Conservation (phyloP, 2,888 invertebrate genomes). For the Drosophila fungiperda region DNA sequence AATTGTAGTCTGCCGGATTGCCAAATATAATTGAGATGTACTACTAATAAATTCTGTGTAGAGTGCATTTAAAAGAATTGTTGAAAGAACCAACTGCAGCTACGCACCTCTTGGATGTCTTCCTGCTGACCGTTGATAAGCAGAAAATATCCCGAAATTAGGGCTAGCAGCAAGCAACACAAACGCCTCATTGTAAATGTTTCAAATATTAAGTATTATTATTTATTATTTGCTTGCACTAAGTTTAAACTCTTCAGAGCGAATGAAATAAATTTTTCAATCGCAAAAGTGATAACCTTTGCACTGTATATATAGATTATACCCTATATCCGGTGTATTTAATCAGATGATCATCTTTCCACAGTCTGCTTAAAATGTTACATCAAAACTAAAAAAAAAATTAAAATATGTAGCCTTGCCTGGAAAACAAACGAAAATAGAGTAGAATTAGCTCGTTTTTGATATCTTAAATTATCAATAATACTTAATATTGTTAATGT, state of each 20-base stretch:
- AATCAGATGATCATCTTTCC: too few relatives aligned
- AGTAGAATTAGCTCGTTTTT: background rate
- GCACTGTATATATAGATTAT: constrained; percentile 3
- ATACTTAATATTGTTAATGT: too few relatives aligned
- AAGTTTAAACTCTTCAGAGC: constrained; percentile 6
- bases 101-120: constrained; percentile 13
- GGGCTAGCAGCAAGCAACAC: constrained; percentile 4
- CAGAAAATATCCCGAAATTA: constrained; percentile 3
- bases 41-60: background rate
- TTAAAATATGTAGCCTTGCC: background rate
- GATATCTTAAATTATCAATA: background rate
- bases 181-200: constrained; percentile 23
- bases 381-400: background rate
- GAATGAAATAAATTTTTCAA: constrained; percentile 26
- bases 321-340: constrained; percentile 8
- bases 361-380: background rate
- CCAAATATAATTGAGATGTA: constrained; percentile 15
- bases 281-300: constrained; percentile 8
- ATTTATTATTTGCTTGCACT: constrained; percentile 19
- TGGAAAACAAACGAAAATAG: background rate
- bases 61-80: background rate
- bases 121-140: background rate
- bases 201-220: background rate
- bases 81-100: background rate
- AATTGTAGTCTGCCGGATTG: background rate